phyloP scores from a whole-genome alignment of 2,888 invertebrate species.

The Ichneumon xanthorius region DNA sequence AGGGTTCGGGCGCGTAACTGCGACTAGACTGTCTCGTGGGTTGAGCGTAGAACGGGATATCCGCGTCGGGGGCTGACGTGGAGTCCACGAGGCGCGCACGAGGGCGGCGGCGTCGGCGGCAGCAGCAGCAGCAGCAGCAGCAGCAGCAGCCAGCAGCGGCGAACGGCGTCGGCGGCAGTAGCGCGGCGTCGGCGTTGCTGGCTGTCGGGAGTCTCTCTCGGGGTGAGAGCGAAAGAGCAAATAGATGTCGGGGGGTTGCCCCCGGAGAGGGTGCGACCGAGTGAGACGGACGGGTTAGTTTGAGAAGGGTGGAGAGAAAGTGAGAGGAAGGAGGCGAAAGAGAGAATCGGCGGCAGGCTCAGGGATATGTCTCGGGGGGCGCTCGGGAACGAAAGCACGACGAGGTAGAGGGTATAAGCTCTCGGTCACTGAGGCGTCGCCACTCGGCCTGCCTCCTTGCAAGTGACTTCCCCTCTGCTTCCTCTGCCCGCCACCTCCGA shows the following conservation, averaged over 20 bases:
- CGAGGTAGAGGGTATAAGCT: slow-evolving; percentile 77
- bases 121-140: slow-evolving; percentile 58
- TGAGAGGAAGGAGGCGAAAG: slow-evolving; percentile 47
- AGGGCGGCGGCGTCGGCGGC: slow-evolving; percentile 73
- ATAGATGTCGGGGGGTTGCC: slow-evolving; percentile 58
- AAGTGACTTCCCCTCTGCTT: slow-evolving; percentile 72
- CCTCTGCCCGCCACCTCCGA: slow-evolving; percentile 61
- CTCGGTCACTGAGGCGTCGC: slow-evolving; percentile 83
- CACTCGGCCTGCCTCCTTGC: slow-evolving; percentile 79
- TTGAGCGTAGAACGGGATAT: slow-evolving; percentile 68
- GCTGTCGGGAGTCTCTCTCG: slow-evolving; percentile 7
- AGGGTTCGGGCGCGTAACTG: slow-evolving; percentile 70
- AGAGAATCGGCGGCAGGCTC: slow-evolving; percentile 56
- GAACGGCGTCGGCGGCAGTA: slow-evolving; percentile 60
- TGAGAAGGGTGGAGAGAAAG: slow-evolving; percentile 45
- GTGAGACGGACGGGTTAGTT: slow-evolving; percentile 63
- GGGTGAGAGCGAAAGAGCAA: slow-evolving; percentile 38
- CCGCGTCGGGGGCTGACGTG: slow-evolving; percentile 69
- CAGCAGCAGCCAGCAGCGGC: slow-evolving; percentile 54
- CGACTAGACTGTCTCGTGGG: slow-evolving; percentile 72
- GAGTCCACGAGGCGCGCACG: slow-evolving; percentile 81
- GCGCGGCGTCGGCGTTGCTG: slow-evolving; percentile 62
- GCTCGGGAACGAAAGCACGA: slow-evolving; percentile 79
- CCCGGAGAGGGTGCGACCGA: slow-evolving; percentile 72
- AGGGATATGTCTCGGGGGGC: slow-evolving; percentile 64